A percentile compares a stretch with the other conserved stretches of the same genome.
phyloP scores from a whole-genome alignment of 2,888 invertebrate genomes.

The Acholoe squamosa region DNA sequence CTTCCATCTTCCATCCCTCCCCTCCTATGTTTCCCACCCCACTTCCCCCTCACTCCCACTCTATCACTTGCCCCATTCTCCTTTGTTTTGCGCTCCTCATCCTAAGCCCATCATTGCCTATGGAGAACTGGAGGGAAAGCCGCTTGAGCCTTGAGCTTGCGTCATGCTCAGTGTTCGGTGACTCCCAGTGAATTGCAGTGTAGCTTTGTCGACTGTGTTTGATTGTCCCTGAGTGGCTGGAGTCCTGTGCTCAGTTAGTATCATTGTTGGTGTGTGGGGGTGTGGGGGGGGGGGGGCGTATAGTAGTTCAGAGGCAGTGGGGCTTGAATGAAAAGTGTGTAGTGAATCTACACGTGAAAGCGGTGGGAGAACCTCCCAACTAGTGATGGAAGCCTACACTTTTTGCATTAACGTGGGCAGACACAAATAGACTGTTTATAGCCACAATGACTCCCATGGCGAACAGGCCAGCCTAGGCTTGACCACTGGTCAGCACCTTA shows the following conservation, averaged over 20 bases:
- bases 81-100: no score
- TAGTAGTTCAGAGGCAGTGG: neutral
- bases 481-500: conserved; percentile 39
- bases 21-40: neutral
- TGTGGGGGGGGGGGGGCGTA: neutral
- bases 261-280: no score
- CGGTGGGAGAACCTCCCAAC: no score
- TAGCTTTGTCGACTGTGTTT: no score
- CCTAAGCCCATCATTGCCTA: no score
- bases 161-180: no score
- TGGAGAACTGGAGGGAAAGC: no score
- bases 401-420: neutral
- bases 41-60: neutral
- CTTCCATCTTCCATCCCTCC: neutral
- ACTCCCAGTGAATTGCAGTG: no score
- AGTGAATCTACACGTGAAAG: no score
- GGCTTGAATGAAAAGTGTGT: no score
- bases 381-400: neutral
- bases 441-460: conserved; percentile 6
- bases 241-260: no score
- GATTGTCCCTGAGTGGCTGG: neutral
- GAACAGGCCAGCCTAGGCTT: neutral
- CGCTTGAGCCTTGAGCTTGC: no score
- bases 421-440: neutral
- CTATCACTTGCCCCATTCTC: neutral